Evolutionary conservation across 2,888 invertebrate genomes (phyloP).

Genomic region (Poecilus cupreus): DNA sequence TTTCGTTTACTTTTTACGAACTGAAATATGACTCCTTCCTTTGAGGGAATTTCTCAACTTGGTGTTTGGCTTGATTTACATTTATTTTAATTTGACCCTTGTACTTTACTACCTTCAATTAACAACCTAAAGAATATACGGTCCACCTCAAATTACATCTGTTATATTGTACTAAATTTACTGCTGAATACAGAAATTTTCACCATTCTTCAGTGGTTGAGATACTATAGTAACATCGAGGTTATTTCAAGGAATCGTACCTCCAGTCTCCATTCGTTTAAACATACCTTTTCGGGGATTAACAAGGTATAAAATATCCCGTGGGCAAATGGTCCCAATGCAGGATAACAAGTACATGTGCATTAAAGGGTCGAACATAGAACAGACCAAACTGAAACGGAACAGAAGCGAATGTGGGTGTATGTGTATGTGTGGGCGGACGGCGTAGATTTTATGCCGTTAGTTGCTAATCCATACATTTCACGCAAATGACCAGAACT

Average conservation of each 20-base stretch:
- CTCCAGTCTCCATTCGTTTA: neutral
- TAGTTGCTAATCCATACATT: constrained; percentile 47
- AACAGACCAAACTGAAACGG: neutral
- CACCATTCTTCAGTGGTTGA: too few species aligned
- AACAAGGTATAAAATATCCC: constrained; percentile 42
- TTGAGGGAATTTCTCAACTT: neutral
- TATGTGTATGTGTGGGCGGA: constrained; percentile 10
- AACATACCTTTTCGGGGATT: constrained; percentile 2
- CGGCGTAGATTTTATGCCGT: constrained; percentile 25
- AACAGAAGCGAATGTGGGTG: neutral
- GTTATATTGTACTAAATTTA: neutral
- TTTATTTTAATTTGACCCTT: constrained; percentile 1
- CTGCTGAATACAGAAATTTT: too few species aligned
- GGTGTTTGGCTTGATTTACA: neutral
- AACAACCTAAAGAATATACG: neutral
- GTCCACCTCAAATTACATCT: neutral
- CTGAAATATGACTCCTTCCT: neutral
- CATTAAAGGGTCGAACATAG: constrained; percentile 16
- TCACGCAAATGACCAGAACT: constrained; percentile 44
- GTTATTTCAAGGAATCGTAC: neutral
- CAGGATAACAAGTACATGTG: constrained; percentile 42
- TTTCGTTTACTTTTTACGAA: neutral
- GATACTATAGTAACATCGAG: too few species aligned
- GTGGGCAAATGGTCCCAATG: neutral
- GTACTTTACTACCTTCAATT: neutral